Base-by-base conservation (phyloP, 2,797 vertebrate species). In the Bradypodion pumilum region DNA sequence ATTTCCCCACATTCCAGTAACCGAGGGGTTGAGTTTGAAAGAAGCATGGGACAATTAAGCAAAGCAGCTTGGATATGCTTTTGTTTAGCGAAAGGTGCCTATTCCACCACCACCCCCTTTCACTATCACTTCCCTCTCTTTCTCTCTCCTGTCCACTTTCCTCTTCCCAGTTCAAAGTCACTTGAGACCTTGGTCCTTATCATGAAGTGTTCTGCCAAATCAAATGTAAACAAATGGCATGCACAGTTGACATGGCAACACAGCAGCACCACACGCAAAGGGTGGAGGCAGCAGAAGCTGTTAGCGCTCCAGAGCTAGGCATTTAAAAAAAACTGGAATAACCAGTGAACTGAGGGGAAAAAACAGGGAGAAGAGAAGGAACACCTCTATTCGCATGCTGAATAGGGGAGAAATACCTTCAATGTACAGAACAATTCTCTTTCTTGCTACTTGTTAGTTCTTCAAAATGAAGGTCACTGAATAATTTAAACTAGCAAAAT, bases 161-260 rank as follows among this genome's bases (percentile, higher is more conserved):
- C 40, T 37, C 8, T 56, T 40, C 63, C 44, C 52, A 70, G 86
- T 91, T 90, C 92, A 90, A 86, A 87, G 87, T 86, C 25, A 1
- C 86, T 81, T 1, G 91, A 93, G 91, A 87, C 86, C 73, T 91
- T 87, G 91, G 90, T 82, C 89, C 91, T 92, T 90, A 90, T 89
- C 89, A 65, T 78, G 77, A 88, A 93, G 92, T 90, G 81, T 90
- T 89, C 80, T 89, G 91, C 85, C 83, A 89, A 92, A 89, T 92
- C 89, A 89, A 90, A 86, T 74, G 91, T 88, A 89, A 92, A 91
- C 83, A 89, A 89, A 90, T 92, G 91, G 93, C 93, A 94, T 93
- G 92, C 94, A 94, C 89, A 91, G 90, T 89, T 89, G 92, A 89
- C 91, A 91, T 92, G 93, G 92, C 85, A 93, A 93, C 91, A 85